Base-by-base conservation (phyloP, 2,888 invertebrate genomes). In the Trichopoda pennipes region DNA sequence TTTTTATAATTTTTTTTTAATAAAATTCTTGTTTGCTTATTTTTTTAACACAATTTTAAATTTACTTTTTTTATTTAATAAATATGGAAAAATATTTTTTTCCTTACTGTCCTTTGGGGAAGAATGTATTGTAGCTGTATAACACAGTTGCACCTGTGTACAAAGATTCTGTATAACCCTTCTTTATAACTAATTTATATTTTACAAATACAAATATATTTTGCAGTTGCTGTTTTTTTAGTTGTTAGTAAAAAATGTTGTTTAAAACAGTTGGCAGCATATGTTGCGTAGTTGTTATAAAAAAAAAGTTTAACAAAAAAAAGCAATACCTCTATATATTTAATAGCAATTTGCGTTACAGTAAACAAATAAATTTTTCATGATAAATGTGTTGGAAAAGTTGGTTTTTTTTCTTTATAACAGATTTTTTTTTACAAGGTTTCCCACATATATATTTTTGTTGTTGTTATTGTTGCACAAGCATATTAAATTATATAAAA, bases 291-390 rank as follows among this genome's bases (percentile, higher is more conserved):
- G 17, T 49, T 17, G 47, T 49, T 17, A 17, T 8, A 19, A 6
- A 49, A 49, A 49, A 49, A 49, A 8, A n/a, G 6, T 12, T n/a
- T 19, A 9, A 16, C 16, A 44, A 44, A 44, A 66, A 23, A 28
- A 6, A 35, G 8, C 3, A 4, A 68, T 28, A 68, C 51, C 28
- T 28, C 8, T 8, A 68, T 44, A 51, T 32, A 66, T 68, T 75
- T 68, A 68, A 51, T 51, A 75, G 68, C 66, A 75, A 75, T 75
- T 75, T 75, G 75, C 58, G 75, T 75, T n/a, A 51, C 28, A 68
- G 49, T 75, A 60, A 75, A 51, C 66, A 75, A 68, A 75, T 75
- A 75, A 75, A 75, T 68, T 75, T 68, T 32, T 51, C 58, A 68
- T 58, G 75, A 75, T 68, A 68, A 75, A 75, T 75, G 75, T 51